Conservation (phyloP, 2,888 invertebrate species). For the Asteroscopus sphinx region DNA sequence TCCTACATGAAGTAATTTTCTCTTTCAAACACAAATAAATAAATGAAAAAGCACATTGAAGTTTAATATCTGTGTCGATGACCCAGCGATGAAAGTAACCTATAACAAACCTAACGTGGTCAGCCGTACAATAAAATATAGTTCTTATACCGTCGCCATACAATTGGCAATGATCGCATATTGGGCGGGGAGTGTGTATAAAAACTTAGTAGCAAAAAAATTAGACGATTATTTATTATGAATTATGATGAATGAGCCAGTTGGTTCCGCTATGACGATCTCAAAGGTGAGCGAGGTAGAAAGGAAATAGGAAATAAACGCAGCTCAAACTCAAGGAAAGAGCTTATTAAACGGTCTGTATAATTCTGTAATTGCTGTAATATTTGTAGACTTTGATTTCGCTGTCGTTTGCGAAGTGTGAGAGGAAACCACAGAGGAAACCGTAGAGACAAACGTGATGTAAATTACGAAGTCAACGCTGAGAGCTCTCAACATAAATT, state of each 20-base stretch:
- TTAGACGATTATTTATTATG: constrained; percentile 67
- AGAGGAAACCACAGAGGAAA: constrained; percentile 28
- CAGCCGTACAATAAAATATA: constrained; percentile 56
- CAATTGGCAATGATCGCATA: constrained; percentile 50
- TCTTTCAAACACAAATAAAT: constrained; percentile 71
- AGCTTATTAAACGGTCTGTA: constrained; percentile 3
- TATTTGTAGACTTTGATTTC: constrained; percentile 14
- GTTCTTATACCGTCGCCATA: constrained; percentile 60
- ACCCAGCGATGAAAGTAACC: constrained; percentile 72
- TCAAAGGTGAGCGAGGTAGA: constrained; percentile 51
- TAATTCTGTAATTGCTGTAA: constrained; percentile 21
- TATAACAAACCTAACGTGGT: constrained; percentile 48
- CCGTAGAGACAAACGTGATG: constrained; percentile 13
- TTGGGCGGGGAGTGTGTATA: constrained; percentile 37
- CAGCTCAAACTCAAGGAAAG: constrained; percentile 17
- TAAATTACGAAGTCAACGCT: constrained; percentile 23
- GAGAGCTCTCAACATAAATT: constrained; percentile 18
- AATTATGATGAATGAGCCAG: constrained; percentile 73
- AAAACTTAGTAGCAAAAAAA: constrained; percentile 68
- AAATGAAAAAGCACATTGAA: constrained; percentile 66
- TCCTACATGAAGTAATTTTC: constrained; percentile 67
- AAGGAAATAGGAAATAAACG: constrained; percentile 46
- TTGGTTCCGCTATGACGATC: constrained; percentile 57
- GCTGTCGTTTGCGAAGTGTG: constrained; percentile 12
- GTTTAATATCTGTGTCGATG: constrained; percentile 72